A percentile compares a stretch with the other conserved stretches of the same genome.
phyloP scores from a whole-genome alignment of 2,797 vertebrate species.

The Sebastes jordani region DNA sequence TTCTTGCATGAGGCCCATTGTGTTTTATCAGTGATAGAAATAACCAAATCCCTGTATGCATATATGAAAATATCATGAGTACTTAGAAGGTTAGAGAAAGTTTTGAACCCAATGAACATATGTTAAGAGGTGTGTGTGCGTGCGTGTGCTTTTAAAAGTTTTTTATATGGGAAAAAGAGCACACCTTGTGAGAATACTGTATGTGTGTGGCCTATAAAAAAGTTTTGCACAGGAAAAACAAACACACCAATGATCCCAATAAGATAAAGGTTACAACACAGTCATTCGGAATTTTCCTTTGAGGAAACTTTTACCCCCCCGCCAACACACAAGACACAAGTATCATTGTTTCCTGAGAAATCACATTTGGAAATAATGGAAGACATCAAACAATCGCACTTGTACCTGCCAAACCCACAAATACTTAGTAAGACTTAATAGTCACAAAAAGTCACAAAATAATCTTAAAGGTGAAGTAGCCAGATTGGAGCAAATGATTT shows the following conservation, averaged over 20 bases:
- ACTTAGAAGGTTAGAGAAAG: background rate
- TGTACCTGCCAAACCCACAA: background rate
- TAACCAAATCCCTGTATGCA: background rate
- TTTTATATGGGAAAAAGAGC: constrained; percentile 17
- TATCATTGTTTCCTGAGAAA: background rate
- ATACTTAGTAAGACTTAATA: background rate
- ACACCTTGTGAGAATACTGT: constrained; percentile 1
- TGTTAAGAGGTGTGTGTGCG: background rate
- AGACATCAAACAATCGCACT: background rate
- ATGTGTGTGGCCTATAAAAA: constrained; percentile 37
- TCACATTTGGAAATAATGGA: background rate
- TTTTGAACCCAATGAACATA: background rate
- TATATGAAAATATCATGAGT: background rate
- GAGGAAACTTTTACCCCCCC: background rate
- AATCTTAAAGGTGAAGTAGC: background rate
- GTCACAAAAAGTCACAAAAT: background rate
- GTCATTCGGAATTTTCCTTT: constrained; percentile 26
- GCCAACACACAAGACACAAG: background rate
- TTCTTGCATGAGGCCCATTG: background rate
- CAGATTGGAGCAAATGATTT: too few species aligned
- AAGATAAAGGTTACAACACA: constrained; percentile 13
- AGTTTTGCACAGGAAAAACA: constrained; percentile 34
- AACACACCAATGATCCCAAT: constrained; percentile 34
- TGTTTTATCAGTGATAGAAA: background rate
- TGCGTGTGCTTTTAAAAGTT: background rate